phyloP scores from a whole-genome alignment of 1,140 invertebrate species.

The Drosophila tani region DNA sequence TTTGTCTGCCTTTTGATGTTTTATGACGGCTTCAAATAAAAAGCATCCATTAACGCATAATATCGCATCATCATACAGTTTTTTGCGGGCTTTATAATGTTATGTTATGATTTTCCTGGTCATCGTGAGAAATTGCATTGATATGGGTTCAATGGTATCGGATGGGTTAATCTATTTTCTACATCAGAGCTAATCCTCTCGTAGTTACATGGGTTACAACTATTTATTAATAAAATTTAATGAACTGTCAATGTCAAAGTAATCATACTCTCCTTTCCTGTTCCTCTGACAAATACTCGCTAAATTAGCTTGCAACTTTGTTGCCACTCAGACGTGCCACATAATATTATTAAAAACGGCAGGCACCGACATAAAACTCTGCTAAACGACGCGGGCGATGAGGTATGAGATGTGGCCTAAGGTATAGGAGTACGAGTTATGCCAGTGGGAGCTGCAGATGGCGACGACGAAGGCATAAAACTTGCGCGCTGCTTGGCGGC shows the following conservation, averaged over 20 bases:
- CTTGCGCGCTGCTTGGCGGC: slow-evolving; percentile 75
- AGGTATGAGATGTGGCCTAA: background rate
- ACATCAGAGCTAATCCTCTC: background rate
- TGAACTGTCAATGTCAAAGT: slow-evolving; percentile 12
- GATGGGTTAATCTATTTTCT: slow-evolving; percentile 23
- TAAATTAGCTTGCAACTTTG: slow-evolving; percentile 57
- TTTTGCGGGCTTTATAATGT: slow-evolving; percentile 28
- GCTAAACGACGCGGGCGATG: slow-evolving; percentile 31
- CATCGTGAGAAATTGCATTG: slow-evolving; percentile 59
- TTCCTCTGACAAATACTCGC: slow-evolving; percentile 10
- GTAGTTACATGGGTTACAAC: background rate
- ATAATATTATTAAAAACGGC: slow-evolving; percentile 75
- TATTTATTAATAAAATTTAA: background rate
- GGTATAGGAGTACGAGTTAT: slow-evolving; percentile 4
- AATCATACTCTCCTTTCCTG: background rate
- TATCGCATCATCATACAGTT: slow-evolving; percentile 38
- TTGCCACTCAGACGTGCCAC: slow-evolving; percentile 71
- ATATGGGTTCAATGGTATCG: slow-evolving; percentile 33
- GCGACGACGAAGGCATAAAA: slow-evolving; percentile 69
- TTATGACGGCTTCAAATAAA: slow-evolving; percentile 64
- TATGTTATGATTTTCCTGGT: slow-evolving; percentile 19
- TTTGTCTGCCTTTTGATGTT: slow-evolving; percentile 57
- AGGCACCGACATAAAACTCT: slow-evolving; percentile 31
- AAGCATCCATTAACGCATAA: slow-evolving; percentile 65
- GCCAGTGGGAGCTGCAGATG: slow-evolving; percentile 38